Conservation (phyloP, 2,797 vertebrate species). For the Silurus lanzhouensis region DNA sequence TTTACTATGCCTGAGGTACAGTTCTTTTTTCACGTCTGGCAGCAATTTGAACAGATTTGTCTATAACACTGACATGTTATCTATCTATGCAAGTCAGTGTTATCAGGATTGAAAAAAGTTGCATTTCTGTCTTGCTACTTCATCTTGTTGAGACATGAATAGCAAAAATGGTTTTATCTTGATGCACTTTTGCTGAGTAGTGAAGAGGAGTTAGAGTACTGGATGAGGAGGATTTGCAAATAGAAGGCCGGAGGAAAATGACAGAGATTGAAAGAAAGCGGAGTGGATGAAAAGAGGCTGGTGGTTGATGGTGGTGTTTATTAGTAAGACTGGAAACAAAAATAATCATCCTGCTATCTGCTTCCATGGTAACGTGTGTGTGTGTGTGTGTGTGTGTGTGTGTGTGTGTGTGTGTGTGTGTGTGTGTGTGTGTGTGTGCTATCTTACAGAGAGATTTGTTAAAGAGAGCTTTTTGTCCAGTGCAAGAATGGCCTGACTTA, state of each 20-base stretch:
- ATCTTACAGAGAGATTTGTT: conserved; percentile 10
- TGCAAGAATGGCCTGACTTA: conserved; percentile 20
- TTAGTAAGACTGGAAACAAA: conserved; percentile 41
- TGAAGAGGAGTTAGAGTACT: conserved; percentile 8
- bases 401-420: no score
- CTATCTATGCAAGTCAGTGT: background rate
- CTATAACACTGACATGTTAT: background rate
- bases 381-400: conserved; percentile 29
- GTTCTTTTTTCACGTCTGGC: background rate
- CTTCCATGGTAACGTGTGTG: conserved; percentile 42
- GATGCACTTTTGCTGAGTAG: conserved; percentile 19
- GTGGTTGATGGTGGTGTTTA: conserved; percentile 18
- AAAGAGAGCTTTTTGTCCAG: conserved; percentile 16
- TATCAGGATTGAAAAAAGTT: background rate
- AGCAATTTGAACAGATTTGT: background rate
- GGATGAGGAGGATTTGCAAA: background rate
- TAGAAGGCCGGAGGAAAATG: background rate
- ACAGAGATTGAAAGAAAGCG: background rate
- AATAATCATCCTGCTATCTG: conserved; percentile 31
- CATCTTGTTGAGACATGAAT: background rate
- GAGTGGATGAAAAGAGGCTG: conserved; percentile 4
- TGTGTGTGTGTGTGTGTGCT: conserved; percentile 25
- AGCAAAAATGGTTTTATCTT: conserved; percentile 22
- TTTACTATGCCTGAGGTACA: background rate
- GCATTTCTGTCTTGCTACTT: background rate